These are phyloP conservation scores for Pocota personata DNA, from an alignment of 2,888 invertebrate genomes.

Conservation along the genomic window DNA sequence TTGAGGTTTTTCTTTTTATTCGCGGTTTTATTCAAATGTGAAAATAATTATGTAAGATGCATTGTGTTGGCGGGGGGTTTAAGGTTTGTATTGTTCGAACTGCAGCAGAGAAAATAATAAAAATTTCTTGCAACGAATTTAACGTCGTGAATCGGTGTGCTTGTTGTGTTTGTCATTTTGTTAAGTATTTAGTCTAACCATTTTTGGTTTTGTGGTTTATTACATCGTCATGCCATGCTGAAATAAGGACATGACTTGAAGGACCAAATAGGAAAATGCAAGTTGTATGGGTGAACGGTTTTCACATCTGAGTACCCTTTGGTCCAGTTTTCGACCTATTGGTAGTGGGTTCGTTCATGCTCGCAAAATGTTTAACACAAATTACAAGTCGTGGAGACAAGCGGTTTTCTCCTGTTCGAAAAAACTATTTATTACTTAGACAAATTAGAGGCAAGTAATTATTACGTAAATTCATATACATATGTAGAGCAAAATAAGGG, in stretches of 20 bases:
- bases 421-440: no score
- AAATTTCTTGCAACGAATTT: no score
- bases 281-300: no score
- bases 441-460: no score
- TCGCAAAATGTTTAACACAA: no score
- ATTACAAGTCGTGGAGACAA: no score
- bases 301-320: no score
- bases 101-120: neutral
- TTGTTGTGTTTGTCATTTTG: neutral
- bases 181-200: neutral
- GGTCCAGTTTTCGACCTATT: no score
- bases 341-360: no score
- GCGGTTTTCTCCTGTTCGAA: no score
- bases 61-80: slow-evolving; percentile 34
- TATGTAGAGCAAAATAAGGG: no score
- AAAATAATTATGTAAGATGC: slow-evolving; percentile 46
- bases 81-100: slow-evolving; percentile 9
- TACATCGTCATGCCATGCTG: neutral
- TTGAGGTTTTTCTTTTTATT: slow-evolving; percentile 21
- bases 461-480: no score
- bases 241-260: neutral
- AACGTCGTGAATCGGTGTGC: neutral
- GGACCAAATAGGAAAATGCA: neutral
- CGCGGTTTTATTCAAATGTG: slow-evolving; percentile 42
- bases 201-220: neutral